Evolutionary conservation across 1,140 invertebrate genomes (phyloP).

Genomic region (Metopolophium dirhodum): DNA sequence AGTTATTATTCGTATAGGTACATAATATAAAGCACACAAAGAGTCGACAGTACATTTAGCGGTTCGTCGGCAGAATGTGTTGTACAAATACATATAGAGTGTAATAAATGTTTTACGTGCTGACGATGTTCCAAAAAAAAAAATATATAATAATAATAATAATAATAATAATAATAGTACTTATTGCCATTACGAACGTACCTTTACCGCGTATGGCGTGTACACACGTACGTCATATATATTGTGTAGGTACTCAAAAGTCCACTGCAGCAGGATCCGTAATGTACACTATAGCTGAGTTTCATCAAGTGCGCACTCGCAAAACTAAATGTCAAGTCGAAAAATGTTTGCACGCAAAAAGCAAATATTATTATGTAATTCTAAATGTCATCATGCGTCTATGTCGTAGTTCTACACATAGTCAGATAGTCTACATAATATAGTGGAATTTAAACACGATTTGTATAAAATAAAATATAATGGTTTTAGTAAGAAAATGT

Average conservation of each 20-base stretch:
- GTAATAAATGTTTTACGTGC: background rate
- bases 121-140: background rate
- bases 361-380: slow-evolving; percentile 5
- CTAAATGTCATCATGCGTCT: background rate
- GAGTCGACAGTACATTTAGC: no score
- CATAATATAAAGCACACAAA: no score
- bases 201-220: no score
- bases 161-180: background rate
- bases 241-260: background rate
- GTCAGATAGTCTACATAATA: no score
- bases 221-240: background rate
- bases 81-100: background rate
- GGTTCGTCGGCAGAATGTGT: no score
- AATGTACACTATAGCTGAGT: background rate
- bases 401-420: background rate
- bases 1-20: no score
- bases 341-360: background rate
- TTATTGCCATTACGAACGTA: background rate
- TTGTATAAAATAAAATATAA: no score
- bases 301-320: background rate
- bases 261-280: background rate
- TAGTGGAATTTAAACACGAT: no score
- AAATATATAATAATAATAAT: background rate
- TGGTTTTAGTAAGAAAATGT: no score
- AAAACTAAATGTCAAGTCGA: slow-evolving; percentile 15